Evolutionary conservation across 2,888 invertebrate species (phyloP).

Genomic region (Pemphredon lugubris): DNA sequence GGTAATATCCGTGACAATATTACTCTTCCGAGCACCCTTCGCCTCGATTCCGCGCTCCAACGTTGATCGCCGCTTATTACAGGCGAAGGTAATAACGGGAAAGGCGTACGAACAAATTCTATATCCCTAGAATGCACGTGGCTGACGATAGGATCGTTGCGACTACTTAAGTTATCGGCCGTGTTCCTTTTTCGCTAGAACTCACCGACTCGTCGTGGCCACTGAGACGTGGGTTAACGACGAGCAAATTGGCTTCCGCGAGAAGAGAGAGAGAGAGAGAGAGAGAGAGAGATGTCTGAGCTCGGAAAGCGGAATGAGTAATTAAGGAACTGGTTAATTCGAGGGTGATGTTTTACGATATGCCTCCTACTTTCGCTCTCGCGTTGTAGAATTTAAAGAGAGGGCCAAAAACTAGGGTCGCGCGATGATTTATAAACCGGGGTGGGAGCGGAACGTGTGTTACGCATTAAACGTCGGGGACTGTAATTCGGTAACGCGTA

Average conservation of each 20-base stretch:
- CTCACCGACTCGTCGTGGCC: constrained; percentile 9
- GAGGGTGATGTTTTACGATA: constrained; percentile 76
- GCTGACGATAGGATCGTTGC: too few species aligned
- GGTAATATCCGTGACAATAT: constrained; percentile 69
- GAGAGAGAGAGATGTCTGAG: constrained; percentile 46
- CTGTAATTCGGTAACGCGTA: constrained; percentile 56
- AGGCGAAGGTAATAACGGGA: constrained; percentile 6
- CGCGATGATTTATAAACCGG: constrained; percentile 71
- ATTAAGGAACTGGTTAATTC: constrained; percentile 79
- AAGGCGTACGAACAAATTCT: neutral
- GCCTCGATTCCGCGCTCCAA: constrained; percentile 3
- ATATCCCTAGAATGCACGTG: too few species aligned
- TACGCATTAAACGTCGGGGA: constrained; percentile 67
- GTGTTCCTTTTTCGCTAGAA: neutral
- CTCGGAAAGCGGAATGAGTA: constrained; percentile 73
- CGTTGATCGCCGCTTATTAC: constrained; percentile 15
- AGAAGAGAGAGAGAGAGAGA: too few species aligned
- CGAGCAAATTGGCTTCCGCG: constrained; percentile 67
- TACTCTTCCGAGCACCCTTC: constrained; percentile 27
- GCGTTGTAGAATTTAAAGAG: constrained; percentile 58
- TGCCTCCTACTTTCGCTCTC: constrained; percentile 53
- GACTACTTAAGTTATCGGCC: too few species aligned
- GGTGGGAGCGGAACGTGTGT: constrained; percentile 71
- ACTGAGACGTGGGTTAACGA: constrained; percentile 67
- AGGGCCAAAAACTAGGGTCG: constrained; percentile 62